These are phyloP conservation scores for Myrmecobius fasciatus DNA, from an alignment of 2,113 vertebrate species.

Conservation along the genomic window DNA sequence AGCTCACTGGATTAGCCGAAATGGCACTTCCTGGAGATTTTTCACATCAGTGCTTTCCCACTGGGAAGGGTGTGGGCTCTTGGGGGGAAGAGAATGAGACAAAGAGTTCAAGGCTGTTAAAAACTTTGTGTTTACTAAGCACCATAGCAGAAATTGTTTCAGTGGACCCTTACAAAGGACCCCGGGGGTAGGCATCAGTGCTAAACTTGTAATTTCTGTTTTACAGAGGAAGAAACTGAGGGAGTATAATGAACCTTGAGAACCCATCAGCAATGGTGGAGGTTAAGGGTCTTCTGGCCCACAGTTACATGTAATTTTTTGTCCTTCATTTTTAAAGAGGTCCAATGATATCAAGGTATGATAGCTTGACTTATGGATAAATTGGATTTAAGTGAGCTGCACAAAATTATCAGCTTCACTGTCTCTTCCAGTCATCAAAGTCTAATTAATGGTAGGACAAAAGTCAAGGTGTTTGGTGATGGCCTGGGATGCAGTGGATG, in stretches of 20 bases:
- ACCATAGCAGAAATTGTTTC: background rate
- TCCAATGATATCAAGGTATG: background rate
- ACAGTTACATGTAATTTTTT: background rate
- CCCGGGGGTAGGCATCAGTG: background rate
- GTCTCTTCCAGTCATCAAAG: background rate
- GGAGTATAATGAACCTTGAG: background rate
- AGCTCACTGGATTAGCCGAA: background rate
- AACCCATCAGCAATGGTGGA: background rate
- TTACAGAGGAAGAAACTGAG: background rate
- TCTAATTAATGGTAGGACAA: background rate
- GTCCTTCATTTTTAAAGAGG: background rate
- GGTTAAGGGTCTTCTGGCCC: background rate
- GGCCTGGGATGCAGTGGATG: too few species aligned
- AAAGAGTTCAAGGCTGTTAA: background rate
- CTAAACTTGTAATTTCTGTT: background rate
- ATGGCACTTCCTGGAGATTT: background rate
- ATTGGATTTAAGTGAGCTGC: background rate
- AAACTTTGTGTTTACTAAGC: background rate
- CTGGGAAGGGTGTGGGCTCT: background rate
- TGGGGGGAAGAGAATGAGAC: background rate
- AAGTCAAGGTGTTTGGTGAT: background rate
- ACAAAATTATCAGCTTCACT: background rate
- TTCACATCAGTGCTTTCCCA: background rate
- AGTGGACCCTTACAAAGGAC: background rate
- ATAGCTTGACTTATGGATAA: background rate